phyloP scores from a whole-genome alignment of 2,888 invertebrate genomes.

The Calameuta filiformis region DNA sequence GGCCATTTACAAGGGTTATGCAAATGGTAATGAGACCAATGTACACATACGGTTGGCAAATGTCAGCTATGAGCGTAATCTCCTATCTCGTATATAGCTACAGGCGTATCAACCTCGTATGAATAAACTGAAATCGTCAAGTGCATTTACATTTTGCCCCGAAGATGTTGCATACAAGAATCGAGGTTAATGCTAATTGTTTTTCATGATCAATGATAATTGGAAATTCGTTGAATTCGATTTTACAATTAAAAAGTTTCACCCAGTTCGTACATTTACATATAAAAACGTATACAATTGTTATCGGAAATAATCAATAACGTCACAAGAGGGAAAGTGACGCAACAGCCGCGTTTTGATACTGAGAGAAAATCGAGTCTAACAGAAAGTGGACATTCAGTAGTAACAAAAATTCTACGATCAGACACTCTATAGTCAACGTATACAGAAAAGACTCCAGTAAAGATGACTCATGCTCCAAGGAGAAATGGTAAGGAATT shows the following conservation, averaged over 20 bases:
- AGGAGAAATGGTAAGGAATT: neutral
- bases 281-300: neutral
- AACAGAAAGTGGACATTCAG: neutral
- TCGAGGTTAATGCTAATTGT: neutral
- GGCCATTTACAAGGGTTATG: constrained; percentile 1
- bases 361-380: neutral
- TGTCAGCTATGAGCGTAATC: constrained; percentile 18
- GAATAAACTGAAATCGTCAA: neutral
- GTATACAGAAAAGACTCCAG: neutral
- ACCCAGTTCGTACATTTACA: neutral
- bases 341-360: neutral
- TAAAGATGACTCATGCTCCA: neutral
- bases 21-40: constrained; percentile 8
- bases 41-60: constrained; percentile 16
- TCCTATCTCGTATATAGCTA: constrained; percentile 20
- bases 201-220: neutral
- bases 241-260: neutral
- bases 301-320: neutral
- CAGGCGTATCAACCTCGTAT: neutral
- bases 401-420: neutral
- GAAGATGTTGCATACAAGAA: neutral
- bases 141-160: neutral
- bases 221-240: neutral
- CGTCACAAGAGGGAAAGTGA: neutral
- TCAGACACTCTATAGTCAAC: neutral